These are phyloP conservation scores for Drosophila miranda DNA, from an alignment of 1,140 invertebrate genomes.

Conservation along the genomic window DNA sequence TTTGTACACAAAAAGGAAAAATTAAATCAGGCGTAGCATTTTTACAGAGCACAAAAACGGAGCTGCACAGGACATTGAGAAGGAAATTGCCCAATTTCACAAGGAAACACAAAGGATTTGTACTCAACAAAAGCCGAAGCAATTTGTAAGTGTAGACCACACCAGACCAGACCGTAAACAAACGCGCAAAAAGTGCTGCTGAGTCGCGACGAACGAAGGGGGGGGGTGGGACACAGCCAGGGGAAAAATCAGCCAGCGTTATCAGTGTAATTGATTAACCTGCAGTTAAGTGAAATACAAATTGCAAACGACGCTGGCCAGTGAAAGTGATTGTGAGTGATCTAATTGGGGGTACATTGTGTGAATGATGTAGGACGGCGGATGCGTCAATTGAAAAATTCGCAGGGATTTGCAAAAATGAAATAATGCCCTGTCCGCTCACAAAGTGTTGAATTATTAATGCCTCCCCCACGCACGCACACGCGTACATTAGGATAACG, in stretches of 20 bases:
- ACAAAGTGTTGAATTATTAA: conserved; percentile 33
- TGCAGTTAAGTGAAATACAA: conserved; percentile 23
- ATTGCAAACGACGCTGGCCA: conserved; percentile 18
- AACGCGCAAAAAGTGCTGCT: conserved; percentile 15
- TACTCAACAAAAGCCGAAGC: neutral
- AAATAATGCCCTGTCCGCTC: conserved; percentile 1
- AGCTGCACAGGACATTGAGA: conserved; percentile 17
- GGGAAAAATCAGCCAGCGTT: conserved; percentile 25
- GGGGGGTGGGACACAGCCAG: neutral
- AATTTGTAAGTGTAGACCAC: conserved; percentile 25
- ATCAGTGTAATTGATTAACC: conserved; percentile 64
- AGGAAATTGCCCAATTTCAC: conserved; percentile 13
- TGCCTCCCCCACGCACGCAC: conserved; percentile 10
- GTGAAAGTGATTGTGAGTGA: conserved; percentile 44
- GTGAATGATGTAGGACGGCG: conserved; percentile 24
- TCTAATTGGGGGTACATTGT: conserved; percentile 21
- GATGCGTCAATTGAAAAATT: conserved; percentile 58
- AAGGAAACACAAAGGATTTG: conserved; percentile 4
- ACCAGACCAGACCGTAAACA: conserved; percentile 16
- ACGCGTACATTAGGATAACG: neutral
- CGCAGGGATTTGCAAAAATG: conserved; percentile 20
- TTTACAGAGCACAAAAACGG: conserved; percentile 28
- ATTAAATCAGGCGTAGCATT: conserved; percentile 21
- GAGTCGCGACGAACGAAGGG: too few species aligned
- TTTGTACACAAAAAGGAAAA: conserved; percentile 32